Percentiles rank a stretch among this genome's conserved stretches.
phyloP scores from a whole-genome alignment of 23 tunicate genomes.

The Ascidia mentula region DNA sequence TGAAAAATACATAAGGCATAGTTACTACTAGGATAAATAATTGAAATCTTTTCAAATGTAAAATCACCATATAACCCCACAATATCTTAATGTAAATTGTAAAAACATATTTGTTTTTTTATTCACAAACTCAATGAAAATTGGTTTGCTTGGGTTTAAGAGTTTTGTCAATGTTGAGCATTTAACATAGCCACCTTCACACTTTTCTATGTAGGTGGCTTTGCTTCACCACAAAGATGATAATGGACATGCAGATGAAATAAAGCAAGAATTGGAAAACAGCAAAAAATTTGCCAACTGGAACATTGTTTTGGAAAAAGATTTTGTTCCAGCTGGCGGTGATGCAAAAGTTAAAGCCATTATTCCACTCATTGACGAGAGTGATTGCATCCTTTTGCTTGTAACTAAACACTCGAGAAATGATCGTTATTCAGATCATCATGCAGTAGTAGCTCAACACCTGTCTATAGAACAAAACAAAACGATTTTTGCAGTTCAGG shows the following conservation, averaged over 20 bases:
- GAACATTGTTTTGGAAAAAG: background rate
- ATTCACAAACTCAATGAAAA: too few relatives aligned
- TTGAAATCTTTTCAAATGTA: too few relatives aligned
- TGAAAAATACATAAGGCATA: too few relatives aligned
- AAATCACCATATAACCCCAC: too few relatives aligned
- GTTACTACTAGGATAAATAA: too few relatives aligned
- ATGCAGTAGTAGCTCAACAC: background rate
- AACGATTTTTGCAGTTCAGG: background rate
- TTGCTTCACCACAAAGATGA: background rate
- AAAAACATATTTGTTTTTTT: too few relatives aligned
- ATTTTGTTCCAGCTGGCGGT: background rate
- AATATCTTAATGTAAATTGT: too few relatives aligned
- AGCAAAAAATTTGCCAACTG: background rate
- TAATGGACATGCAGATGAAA: background rate
- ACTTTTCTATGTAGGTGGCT: background rate
- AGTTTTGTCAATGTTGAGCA: background rate
- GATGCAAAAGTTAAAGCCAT: background rate
- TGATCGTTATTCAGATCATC: background rate
- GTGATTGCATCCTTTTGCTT: background rate
- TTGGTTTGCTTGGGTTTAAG: too few relatives aligned
- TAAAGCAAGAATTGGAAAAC: background rate
- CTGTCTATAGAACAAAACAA: background rate
- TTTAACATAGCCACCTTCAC: background rate
- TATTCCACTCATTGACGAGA: background rate
- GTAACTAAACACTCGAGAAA: background rate